A percentile compares a stretch with the other conserved stretches of the same genome.
Evolutionary conservation across 2,113 vertebrate species (phyloP).

Genomic region (Mirounga angustirostris): DNA sequence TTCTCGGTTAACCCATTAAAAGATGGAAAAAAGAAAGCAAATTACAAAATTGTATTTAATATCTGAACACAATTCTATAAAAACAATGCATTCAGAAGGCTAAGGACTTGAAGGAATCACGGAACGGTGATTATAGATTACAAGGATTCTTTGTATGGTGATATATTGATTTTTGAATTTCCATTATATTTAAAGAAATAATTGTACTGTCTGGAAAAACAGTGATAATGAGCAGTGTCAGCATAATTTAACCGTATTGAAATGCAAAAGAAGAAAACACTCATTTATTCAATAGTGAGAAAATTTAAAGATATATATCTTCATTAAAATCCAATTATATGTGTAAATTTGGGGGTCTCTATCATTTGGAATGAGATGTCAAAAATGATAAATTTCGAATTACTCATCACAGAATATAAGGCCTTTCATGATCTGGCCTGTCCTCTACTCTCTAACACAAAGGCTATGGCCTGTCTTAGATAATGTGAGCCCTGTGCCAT

Average conservation of each 20-base stretch:
- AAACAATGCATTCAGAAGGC: neutral
- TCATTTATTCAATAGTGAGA: conserved; percentile 35
- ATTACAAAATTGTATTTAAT: neutral
- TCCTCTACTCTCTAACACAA: neutral
- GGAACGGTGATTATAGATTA: neutral
- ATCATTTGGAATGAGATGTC: neutral
- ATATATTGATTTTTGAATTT: conserved; percentile 3
- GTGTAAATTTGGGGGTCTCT: neutral
- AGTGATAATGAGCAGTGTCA: neutral
- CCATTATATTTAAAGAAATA: neutral
- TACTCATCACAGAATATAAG: neutral
- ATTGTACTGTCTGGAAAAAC: neutral
- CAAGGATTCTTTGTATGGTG: neutral
- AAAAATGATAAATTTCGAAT: neutral
- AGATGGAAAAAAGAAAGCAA: neutral
- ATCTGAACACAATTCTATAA: neutral
- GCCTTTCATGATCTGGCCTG: neutral
- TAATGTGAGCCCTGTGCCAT: neutral
- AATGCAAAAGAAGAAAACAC: neutral
- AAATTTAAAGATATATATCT: neutral
- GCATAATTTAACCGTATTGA: neutral
- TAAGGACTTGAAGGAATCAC: neutral
- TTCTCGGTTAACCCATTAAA: neutral
- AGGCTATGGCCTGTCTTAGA: neutral
- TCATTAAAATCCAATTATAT: conserved; percentile 40